A percentile compares a stretch with the other conserved stretches of the same genome.
Evolutionary conservation across 1,140 invertebrate species (phyloP).

Genomic region (Venustaconcha ellipsiformis): DNA sequence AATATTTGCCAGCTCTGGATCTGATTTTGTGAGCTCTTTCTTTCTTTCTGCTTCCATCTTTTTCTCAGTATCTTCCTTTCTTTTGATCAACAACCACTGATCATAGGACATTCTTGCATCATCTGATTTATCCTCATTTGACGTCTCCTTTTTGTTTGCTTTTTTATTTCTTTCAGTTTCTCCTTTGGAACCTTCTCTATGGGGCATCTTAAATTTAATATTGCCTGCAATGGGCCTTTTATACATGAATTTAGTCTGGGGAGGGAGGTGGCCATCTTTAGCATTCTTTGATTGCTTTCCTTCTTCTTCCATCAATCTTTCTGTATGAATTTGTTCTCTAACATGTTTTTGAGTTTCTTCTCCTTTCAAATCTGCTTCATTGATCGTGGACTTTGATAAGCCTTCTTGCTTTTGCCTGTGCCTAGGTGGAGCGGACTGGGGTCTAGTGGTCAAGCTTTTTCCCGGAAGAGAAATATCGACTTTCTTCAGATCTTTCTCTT

Average conservation of each 20-base stretch:
- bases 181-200: conserved; percentile 30
- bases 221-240: conserved; percentile 55
- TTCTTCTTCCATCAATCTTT: conserved; percentile 25
- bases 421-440: conserved; percentile 30
- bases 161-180: conserved; percentile 27
- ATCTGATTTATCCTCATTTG: conserved; percentile 27
- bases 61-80: conserved; percentile 41
- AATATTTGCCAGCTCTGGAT: conserved; percentile 54
- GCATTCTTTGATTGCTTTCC: conserved; percentile 21
- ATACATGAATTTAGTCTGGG: conserved; percentile 56
- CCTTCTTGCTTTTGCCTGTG: conserved; percentile 13
- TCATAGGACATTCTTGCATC: conserved; percentile 54
- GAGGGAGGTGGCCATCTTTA: conserved; percentile 32
- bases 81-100: conserved; percentile 54
- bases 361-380: conserved; percentile 4
- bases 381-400: not conserved
- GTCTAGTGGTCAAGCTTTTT: conserved; percentile 28
- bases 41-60: conserved; percentile 41
- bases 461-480: conserved; percentile 21
- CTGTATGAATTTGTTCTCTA: conserved; percentile 10
- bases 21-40: conserved; percentile 51
- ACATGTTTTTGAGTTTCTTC: not conserved
- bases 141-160: conserved; percentile 32
- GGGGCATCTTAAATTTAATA: conserved; percentile 44
- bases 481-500: conserved; percentile 20